Base-by-base conservation (phyloP, 2,888 invertebrate genomes). In the Homarus gammarus region DNA sequence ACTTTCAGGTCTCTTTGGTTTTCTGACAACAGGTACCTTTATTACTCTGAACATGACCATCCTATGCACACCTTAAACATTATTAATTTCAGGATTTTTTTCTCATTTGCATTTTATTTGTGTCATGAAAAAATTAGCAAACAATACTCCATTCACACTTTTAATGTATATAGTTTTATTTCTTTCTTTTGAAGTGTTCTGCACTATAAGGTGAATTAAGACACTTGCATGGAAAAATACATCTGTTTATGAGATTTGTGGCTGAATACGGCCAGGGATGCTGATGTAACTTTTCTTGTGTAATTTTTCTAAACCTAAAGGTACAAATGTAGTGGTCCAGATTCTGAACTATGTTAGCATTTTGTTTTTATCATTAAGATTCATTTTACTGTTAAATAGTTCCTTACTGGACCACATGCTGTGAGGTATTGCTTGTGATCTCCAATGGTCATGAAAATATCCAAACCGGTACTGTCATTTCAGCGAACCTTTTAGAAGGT, bases 301-400 rank as follows among this genome's bases (percentile, higher is more conserved):
- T 75, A 18, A 40, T 75, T 27, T 49, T 77, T 77, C 49, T 33
- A 38, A 72, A 64, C 83, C 83, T 83, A 83, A 83, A 83, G 83
- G 83, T 83, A 83, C 83, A 83, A 83, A 83, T 83, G 70, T 83
- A 83, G 83, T 72, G 27, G 18, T 22, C 31, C 27, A 49, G 72
- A 44, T 83, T 72, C 27, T 33, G 33, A 75, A 27, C 27, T 73
- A 15, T 33, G 18, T 10, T 36, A 73, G 6, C 38, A 38, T 75
- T 38, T 75, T 75, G 44, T 49, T 49, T n/a, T n/a, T n/a, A 73
- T 73, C 10, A 73, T 33, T 33, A 73, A 73, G n/a, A n/a, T n/a
- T n/a, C n/a, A n/a, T n/a, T n/a, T n/a, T n/a, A n/a, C n/a, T n/a
- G n/a, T n/a, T n/a, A 68, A 68, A 38, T 27, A 75, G 75, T 75